Evolutionary conservation across 2,888 invertebrate species (phyloP), one percentile per base, ranked within the genome.

Genomic region (Meghimatium bilineatum): DNA sequence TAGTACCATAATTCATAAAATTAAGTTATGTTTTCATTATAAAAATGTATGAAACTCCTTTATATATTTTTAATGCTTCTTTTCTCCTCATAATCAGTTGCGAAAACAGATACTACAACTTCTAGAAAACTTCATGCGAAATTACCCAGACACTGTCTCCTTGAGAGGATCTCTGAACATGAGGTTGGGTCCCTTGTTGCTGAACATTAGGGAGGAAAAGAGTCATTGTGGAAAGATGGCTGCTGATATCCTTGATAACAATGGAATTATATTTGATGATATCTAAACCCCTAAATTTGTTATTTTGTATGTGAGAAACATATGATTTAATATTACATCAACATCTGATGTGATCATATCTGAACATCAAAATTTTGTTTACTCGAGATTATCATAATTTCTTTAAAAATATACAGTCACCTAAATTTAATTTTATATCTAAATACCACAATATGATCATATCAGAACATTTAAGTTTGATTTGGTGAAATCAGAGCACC

Each of bases 51-150:
- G 56, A 17, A 3, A 56, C 17, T 23, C 3, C 56, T 20, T 20
- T 56, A 17, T 56, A 14, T 63, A 75, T 78, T 44, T 72, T 34
- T 60, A 10, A 14, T 44, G 36, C 63, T 10, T 36, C 3, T n/a
- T n/a, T n/a, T 63, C 12, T n/a, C 34, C 3, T 63, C 60, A n/a
- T 76, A 23, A 17, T 29, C 84, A 84, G 84, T 32, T 80, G 29
- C 84, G 80, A 20, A 66, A 29, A n/a, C 71, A 84, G 44, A 74
- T 84, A 5, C 75, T 84, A 2, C 74, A 80, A 12, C 84, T 84
- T 26, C 74, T 84, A 17, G 79, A 84, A 52, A 84, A 84, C 78
- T 84, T 84, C 69, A 60, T 84, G 80, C 44, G 84, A 34, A 80
- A 74, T 34, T 84, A 84, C 38, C 84, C 84, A 52, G 84, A 84